A percentile compares a stretch with the other conserved stretches of the same genome.
Conservation (phyloP, 2,888 invertebrate species). For the Mythimna loreyi region DNA sequence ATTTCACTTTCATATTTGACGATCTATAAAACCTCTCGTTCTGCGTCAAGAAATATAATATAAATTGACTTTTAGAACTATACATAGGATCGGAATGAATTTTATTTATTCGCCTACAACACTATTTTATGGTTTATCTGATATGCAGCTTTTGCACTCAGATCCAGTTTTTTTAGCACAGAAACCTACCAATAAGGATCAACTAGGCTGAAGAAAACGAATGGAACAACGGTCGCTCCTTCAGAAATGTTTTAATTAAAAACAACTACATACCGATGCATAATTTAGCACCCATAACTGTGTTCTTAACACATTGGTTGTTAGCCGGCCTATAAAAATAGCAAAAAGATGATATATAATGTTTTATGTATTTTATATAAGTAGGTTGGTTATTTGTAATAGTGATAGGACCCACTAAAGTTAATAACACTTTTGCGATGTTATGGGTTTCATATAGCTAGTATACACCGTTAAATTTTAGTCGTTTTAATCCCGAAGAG, state of each 20-base stretch:
- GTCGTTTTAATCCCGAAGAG: no score
- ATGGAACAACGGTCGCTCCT: constrained; percentile 6
- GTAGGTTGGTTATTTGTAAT: not conserved
- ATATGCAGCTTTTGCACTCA: constrained; percentile 17
- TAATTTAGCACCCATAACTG: constrained; percentile 38
- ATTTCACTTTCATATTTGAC: no score
- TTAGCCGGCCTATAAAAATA: constrained; percentile 8
- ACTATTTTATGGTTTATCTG: constrained; percentile 17
- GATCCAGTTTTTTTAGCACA: constrained; percentile 30
- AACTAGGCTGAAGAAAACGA: constrained; percentile 30
- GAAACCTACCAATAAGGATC: constrained; percentile 16
- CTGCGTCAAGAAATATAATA: not conserved
- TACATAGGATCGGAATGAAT: constrained; percentile 5
- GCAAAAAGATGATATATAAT: constrained; percentile 2
- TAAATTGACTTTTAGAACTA: not conserved
- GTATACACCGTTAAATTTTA: no score
- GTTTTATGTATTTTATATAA: constrained; percentile 14
- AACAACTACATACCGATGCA: constrained; percentile 33
- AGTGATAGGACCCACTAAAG: not conserved
- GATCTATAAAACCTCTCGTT: no score
- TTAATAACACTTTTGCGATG: not conserved
- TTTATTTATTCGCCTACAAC: constrained; percentile 7
- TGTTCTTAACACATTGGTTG: constrained; percentile 23
- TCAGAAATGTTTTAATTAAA: constrained; percentile 49
- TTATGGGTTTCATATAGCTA: not conserved